A percentile compares a stretch with the other conserved stretches of the same genome.
Conservation (phyloP, 2,113 vertebrate genomes). For the Ochotona curzoniae region DNA sequence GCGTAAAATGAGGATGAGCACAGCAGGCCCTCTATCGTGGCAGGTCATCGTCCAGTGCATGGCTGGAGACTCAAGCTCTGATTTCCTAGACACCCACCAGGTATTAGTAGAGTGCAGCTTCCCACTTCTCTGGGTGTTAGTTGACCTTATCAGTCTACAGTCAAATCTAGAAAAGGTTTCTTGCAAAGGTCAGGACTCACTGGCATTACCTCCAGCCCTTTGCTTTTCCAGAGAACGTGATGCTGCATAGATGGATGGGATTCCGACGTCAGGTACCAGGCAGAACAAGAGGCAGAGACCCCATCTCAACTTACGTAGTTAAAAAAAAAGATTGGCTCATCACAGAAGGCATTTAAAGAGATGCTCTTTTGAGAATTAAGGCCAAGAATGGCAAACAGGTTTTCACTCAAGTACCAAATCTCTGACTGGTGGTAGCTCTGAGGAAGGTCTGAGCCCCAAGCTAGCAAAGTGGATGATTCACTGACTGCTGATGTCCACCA, state of each 20-base stretch:
- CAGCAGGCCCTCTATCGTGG: background rate
- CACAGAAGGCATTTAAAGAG: background rate
- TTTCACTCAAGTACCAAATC: conserved; percentile 5
- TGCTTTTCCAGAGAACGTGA: background rate
- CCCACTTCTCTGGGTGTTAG: background rate
- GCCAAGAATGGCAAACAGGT: conserved; percentile 17
- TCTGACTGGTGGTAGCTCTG: background rate
- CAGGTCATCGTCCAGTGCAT: background rate
- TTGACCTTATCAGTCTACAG: background rate
- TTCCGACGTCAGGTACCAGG: background rate
- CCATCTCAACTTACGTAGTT: background rate
- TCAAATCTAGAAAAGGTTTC: conserved; percentile 19
- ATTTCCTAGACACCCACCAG: background rate
- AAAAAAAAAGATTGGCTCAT: conserved; percentile 25
- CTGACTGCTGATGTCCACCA: background rate
- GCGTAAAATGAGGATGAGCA: background rate
- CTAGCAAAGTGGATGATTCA: background rate
- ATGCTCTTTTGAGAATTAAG: conserved; percentile 7
- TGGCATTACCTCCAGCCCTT: background rate
- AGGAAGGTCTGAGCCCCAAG: conserved; percentile 37
- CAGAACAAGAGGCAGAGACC: background rate
- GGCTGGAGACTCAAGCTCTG: background rate
- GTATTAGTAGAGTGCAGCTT: background rate
- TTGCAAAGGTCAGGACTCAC: background rate
- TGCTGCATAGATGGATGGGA: background rate